These are phyloP conservation scores for Neuroterus valhalla DNA, from an alignment of 1,140 invertebrate species.

Conservation along the genomic window DNA sequence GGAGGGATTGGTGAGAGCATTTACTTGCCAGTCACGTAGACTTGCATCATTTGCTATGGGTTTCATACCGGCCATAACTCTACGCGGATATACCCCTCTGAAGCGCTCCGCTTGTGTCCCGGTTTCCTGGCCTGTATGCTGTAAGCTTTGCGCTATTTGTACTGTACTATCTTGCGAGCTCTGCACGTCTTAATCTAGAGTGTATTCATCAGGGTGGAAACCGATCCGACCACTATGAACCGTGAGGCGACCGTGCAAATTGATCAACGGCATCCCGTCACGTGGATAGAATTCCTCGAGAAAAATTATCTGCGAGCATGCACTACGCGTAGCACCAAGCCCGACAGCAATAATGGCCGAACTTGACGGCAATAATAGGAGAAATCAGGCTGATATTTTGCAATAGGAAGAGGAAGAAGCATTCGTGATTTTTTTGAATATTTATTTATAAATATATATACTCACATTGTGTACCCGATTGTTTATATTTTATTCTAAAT, in stretches of 20 bases:
- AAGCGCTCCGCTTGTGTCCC: conserved; percentile 37
- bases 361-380: not conserved
- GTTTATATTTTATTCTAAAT: too few species aligned
- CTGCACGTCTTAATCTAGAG: conserved; percentile 52
- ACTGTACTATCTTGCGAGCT: conserved; percentile 44
- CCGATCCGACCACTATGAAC: conserved; percentile 36
- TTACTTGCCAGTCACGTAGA: conserved; percentile 70
- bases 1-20: conserved; percentile 47
- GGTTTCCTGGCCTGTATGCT: conserved; percentile 39
- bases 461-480: too few species aligned
- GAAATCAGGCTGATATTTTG: too few species aligned
- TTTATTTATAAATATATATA: too few species aligned
- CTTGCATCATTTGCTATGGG: conserved; percentile 74
- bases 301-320: conserved; percentile 15
- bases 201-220: conserved; percentile 54
- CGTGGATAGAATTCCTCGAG: conserved; percentile 4
- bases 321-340: not conserved
- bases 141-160: conserved; percentile 28
- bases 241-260: conserved; percentile 43
- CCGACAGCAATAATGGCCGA: not conserved
- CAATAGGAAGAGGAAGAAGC: too few species aligned
- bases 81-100: conserved; percentile 59
- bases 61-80: conserved; percentile 74
- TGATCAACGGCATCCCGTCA: conserved; percentile 48
- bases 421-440: too few species aligned